phyloP scores from a whole-genome alignment of 2,888 invertebrate genomes.

The Polyommatus icarus region DNA sequence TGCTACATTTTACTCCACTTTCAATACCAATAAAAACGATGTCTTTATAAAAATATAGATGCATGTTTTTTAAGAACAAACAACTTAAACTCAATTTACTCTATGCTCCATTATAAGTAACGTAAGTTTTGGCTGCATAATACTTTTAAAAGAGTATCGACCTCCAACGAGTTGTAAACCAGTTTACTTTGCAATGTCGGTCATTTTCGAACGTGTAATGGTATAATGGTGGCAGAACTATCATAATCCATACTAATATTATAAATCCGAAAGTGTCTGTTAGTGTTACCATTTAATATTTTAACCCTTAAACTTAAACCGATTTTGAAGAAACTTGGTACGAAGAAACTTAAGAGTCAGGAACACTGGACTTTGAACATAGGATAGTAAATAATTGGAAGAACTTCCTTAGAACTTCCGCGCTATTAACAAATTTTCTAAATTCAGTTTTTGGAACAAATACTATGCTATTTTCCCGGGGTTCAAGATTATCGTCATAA shows the following conservation, averaged over 20 bases:
- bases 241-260: not conserved
- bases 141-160: slow-evolving; percentile 22
- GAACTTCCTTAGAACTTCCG: too few species aligned
- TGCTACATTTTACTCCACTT: not conserved
- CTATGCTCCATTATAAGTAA: not conserved
- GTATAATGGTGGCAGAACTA: not conserved
- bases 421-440: too few species aligned
- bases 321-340: not conserved
- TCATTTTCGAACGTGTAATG: slow-evolving; percentile 33
- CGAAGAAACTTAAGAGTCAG: not conserved
- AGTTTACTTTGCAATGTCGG: slow-evolving; percentile 32
- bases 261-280: not conserved
- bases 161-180: slow-evolving; percentile 9
- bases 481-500: too few species aligned
- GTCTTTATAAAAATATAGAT: too few species aligned
- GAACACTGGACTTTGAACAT: not conserved
- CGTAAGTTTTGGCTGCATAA: not conserved
- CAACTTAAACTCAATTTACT: not conserved
- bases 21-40: not conserved
- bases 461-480: too few species aligned
- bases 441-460: too few species aligned
- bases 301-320: not conserved
- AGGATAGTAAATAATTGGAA: not conserved
- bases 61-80: not conserved
- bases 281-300: too few species aligned